Conservation (phyloP, 2,888 invertebrate genomes). For the Listrodromus nycthemerus region DNA sequence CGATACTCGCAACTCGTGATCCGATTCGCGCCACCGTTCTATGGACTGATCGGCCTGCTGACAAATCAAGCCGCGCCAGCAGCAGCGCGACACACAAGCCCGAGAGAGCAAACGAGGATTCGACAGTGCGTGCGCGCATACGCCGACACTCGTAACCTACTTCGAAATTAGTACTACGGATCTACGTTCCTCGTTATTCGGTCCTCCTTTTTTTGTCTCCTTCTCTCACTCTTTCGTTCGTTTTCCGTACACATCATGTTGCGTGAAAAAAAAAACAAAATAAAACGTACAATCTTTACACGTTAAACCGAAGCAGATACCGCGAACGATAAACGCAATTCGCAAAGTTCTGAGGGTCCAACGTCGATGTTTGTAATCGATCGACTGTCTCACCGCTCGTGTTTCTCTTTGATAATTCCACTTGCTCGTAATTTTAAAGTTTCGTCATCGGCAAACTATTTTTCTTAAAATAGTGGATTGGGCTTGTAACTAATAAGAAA, state of each 20-base stretch:
- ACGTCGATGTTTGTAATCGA: no score
- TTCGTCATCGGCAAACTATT: not conserved
- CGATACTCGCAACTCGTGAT: constrained; percentile 23
- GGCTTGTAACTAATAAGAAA: not conserved
- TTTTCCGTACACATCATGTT: not conserved
- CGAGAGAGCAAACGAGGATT: constrained; percentile 39
- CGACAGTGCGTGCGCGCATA: constrained; percentile 53
- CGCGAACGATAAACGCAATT: no score
- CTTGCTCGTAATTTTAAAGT: no score
- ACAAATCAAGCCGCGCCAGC: constrained; percentile 43
- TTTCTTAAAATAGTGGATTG: not conserved
- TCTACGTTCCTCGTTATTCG: not conserved
- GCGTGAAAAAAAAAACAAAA: not conserved
- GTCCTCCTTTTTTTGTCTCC: not conserved
- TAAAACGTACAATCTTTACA: not conserved
- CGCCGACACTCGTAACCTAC: constrained; percentile 41
- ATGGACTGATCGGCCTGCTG: constrained; percentile 46
- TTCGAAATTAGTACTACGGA: constrained; percentile 27
- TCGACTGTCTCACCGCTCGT: no score
- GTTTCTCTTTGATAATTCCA: no score
- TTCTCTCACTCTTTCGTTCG: not conserved
- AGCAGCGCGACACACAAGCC: constrained; percentile 6
- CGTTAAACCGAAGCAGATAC: no score
- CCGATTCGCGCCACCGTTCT: constrained; percentile 46
- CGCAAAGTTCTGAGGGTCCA: no score